These are phyloP conservation scores for Petrophora chlorosata DNA, from an alignment of 2,888 invertebrate species.

Conservation along the genomic window DNA sequence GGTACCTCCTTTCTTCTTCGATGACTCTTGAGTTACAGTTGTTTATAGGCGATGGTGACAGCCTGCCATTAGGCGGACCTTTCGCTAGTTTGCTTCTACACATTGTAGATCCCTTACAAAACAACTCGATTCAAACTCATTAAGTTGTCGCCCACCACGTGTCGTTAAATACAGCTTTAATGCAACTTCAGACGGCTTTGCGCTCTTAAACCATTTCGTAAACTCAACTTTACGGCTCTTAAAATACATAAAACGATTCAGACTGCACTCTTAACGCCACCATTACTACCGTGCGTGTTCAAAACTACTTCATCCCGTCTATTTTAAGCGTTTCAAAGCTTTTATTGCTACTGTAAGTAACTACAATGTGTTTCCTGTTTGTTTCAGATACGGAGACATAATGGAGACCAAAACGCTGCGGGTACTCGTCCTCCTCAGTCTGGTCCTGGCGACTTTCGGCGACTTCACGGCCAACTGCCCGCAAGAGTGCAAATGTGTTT, in stretches of 20 bases:
- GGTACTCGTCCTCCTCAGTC: conserved; percentile 51
- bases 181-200: conserved; percentile 38
- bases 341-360: conserved; percentile 27
- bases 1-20: too few species aligned
- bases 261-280: conserved; percentile 54
- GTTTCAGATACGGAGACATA: conserved; percentile 65
- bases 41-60: too few species aligned
- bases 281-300: conserved; percentile 49
- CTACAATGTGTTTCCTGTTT: conserved; percentile 46
- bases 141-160: conserved; percentile 31
- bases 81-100: too few species aligned
- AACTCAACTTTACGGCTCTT: conserved; percentile 54
- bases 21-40: too few species aligned
- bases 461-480: conserved; percentile 86
- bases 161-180: conserved; percentile 35
- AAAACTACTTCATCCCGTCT: conserved; percentile 46
- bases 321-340: conserved; percentile 35
- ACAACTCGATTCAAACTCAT: conserved; percentile 21
- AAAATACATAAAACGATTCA: conserved; percentile 54
- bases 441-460: conserved; percentile 58
- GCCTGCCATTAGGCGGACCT: too few species aligned
- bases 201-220: conserved; percentile 40
- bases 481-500: conserved; percentile 90
- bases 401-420: conserved; percentile 61
- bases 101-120: too few species aligned